Percentiles rank a stretch among this genome's conserved stretches.
phyloP scores from a whole-genome alignment of 2,888 invertebrate species.

The Electrophaes corylata region DNA sequence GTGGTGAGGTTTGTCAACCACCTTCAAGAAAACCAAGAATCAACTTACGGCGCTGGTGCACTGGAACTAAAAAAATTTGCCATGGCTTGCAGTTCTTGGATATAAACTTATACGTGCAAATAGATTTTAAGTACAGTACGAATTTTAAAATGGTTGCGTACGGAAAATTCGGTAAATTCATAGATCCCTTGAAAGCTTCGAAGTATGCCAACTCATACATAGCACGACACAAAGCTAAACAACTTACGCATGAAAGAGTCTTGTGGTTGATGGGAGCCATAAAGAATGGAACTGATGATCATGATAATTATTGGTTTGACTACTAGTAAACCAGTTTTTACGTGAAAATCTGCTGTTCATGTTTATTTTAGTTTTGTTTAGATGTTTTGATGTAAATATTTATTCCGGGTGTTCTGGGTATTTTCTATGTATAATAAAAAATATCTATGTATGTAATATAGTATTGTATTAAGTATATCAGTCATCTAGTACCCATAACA shows the following conservation, averaged over 20 bases:
- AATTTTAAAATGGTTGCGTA: constrained; percentile 43
- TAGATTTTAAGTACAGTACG: constrained; percentile 37
- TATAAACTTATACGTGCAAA: constrained; percentile 51
- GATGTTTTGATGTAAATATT: too few relatives aligned
- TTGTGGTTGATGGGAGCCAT: neutral
- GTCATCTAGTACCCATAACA: too few relatives aligned
- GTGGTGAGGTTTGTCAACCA: neutral
- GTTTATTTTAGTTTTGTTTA: too few relatives aligned
- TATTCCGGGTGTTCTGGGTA: too few relatives aligned
- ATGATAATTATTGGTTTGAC: too few relatives aligned
- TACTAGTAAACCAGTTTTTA: too few relatives aligned
- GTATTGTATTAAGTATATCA: too few relatives aligned
- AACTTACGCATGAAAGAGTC: neutral
- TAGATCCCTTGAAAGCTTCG: constrained; percentile 35
- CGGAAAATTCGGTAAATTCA: constrained; percentile 38
- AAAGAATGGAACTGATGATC: neutral
- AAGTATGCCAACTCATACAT: constrained; percentile 18
- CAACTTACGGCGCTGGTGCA: constrained; percentile 49
- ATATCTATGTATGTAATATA: too few relatives aligned
- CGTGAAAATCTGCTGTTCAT: too few relatives aligned
- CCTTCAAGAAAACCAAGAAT: constrained; percentile 35
- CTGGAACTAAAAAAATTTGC: constrained; percentile 41
- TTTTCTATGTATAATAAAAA: too few relatives aligned
- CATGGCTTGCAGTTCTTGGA: constrained; percentile 44
- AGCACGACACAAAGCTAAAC: neutral